Evolutionary conservation across 2,113 vertebrate genomes (phyloP), one percentile per base, ranked within the genome.

Genomic region (Caretta caretta): DNA sequence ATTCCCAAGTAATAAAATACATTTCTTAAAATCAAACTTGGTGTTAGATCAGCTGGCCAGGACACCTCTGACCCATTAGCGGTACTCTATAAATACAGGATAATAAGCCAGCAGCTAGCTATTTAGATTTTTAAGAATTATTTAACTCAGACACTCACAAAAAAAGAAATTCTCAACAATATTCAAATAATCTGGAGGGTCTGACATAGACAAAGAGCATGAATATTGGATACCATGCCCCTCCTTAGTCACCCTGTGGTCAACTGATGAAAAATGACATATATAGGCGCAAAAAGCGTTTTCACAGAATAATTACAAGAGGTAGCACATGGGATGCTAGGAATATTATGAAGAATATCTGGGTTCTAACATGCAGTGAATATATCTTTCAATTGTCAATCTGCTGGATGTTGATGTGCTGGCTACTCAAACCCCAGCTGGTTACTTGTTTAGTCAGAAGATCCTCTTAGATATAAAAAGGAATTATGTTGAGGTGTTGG

Each of bases 1-100:
- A 80, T 96, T 97, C 94, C 91, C 92, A 98, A 97, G 96, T 97
- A 93, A 94, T 90, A 93, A 97, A 97, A 97, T 20, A 97, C 25
- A 84, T 56, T 94, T 88, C 97, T 97, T 96, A 92, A 95, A 87
- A 96, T 65, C 31, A 97, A 98, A 97, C 94, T 48, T 90, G 83
- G 84, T 85, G 95, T 91, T 94, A 88, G 86, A 95, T 93, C 82
- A 75, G 87, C 81, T 92, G 81, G 95, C 92, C 95, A 95, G 97
- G 96, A 92, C 92, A 94, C 92, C 95, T 95, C 1, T 93, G 93
- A 94, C 96, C 96, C 97, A 96, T 84, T 88, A 97, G 90, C 78
- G 80, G 53, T 62, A 84, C 51, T 87, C 94, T 97, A 90, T 59
- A 92, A 83, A 90, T 96, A 35, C 38, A 97, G 94, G 88, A 95